Conservation (phyloP, 2,797 vertebrate genomes). For the Myripristis jacobus region DNA sequence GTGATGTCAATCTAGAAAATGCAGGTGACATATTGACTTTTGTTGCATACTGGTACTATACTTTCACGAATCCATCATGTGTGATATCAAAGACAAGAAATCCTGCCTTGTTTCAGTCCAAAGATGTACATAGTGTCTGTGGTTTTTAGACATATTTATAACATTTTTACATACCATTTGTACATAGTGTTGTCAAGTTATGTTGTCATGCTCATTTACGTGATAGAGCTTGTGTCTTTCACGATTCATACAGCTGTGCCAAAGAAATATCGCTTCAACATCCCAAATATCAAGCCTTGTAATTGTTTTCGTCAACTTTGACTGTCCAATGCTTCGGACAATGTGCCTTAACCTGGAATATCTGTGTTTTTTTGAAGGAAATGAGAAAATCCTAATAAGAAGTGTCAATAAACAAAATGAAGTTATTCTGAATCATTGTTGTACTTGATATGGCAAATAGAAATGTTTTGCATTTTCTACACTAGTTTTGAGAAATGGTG, state of each 20-base stretch:
- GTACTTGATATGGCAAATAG: conserved; percentile 76
- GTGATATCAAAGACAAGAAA: conserved; percentile 56
- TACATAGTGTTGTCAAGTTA: conserved; percentile 85
- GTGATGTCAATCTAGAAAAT: conserved; percentile 29
- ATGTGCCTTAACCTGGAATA: conserved; percentile 69
- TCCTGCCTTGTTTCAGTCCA: conserved; percentile 67
- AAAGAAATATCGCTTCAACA: conserved; percentile 76
- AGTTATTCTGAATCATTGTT: conserved; percentile 63
- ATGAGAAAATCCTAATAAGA: conserved; percentile 38
- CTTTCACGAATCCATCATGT: conserved; percentile 47
- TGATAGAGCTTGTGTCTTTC: conserved; percentile 69
- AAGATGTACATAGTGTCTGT: conserved; percentile 85
- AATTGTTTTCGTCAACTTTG: not conserved
- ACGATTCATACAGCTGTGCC: conserved; percentile 80
- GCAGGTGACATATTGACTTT: conserved; percentile 59
- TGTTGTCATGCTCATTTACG: conserved; percentile 72
- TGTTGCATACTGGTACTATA: conserved; percentile 41
- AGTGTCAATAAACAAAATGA: conserved; percentile 66
- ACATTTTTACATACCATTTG: conserved; percentile 84
- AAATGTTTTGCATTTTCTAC: conserved; percentile 69
- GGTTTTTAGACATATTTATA: conserved; percentile 88
- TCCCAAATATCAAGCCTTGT: conserved; percentile 60
- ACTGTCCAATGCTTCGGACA: conserved; percentile 51
- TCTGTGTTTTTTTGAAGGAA: conserved; percentile 64
- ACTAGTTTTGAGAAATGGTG: conserved; percentile 79